Evolutionary conservation across 1,140 invertebrate genomes (phyloP).

Genomic region (Ostrea edulis): DNA sequence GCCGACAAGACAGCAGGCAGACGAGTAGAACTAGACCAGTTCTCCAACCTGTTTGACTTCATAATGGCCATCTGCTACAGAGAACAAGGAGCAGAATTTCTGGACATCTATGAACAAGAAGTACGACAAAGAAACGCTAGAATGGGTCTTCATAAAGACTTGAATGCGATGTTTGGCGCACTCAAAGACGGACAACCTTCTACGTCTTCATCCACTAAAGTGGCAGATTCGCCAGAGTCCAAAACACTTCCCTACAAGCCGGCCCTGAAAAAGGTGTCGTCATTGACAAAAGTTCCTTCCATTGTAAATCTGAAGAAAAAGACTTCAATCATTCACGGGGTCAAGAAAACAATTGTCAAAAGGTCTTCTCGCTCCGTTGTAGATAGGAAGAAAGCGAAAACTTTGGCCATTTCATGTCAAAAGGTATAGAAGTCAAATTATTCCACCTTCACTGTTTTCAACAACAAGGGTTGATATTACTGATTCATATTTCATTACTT

Average conservation of each 20-base stretch:
- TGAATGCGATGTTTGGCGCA: constrained; percentile 60
- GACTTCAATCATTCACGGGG: neutral
- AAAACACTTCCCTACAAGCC: neutral
- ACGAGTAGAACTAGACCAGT: constrained; percentile 58
- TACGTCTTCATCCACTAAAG: constrained; percentile 30
- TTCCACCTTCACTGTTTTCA: neutral
- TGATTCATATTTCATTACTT: no score
- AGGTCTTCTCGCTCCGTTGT: neutral
- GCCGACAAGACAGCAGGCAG: constrained; percentile 57
- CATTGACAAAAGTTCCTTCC: constrained; percentile 47
- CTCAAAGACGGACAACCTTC: constrained; percentile 45
- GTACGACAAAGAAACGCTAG: constrained; percentile 56
- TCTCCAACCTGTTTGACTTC: constrained; percentile 67
- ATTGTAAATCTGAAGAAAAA: constrained; percentile 44
- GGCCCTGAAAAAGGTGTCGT: constrained; percentile 35
- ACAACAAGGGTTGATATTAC: no score
- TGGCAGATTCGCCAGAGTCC: neutral
- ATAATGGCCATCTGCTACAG: constrained; percentile 73
- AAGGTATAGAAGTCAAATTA: neutral
- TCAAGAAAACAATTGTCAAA: constrained; percentile 23
- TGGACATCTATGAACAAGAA: constrained; percentile 63
- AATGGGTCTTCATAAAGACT: constrained; percentile 58
- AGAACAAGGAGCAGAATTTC: constrained; percentile 64
- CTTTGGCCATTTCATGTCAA: constrained; percentile 7
- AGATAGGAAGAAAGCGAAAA: constrained; percentile 26